Percentiles rank a stretch among this genome's conserved stretches.
Evolutionary conservation across 2,113 vertebrate genomes (phyloP).

Genomic region (Aplodontia rufa): DNA sequence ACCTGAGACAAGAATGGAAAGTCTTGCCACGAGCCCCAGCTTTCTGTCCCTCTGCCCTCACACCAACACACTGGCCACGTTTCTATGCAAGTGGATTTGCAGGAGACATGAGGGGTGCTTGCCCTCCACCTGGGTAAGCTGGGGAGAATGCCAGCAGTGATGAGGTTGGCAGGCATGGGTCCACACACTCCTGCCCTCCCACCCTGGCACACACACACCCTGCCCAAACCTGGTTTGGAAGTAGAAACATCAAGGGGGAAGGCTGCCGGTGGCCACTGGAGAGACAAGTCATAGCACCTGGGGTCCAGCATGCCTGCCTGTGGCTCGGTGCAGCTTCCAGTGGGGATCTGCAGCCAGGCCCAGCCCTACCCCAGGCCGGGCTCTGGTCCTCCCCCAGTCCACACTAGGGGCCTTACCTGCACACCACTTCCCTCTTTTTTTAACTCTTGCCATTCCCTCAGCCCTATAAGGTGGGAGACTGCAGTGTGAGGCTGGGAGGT

Average conservation of each 20-base stretch:
- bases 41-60: neutral
- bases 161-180: neutral
- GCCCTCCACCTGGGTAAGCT: neutral
- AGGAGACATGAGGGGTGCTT: rapidly evolving
- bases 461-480: neutral
- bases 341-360: neutral
- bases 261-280: neutral
- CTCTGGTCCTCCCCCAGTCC: neutral
- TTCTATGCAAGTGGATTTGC: neutral
- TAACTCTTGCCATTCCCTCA: neutral
- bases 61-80: neutral
- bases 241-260: neutral
- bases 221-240: neutral
- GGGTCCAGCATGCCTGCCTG: neutral
- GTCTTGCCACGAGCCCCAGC: neutral
- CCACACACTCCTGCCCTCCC: neutral
- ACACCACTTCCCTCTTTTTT: neutral
- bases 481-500: neutral
- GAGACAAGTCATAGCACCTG: neutral
- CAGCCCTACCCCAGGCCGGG: neutral
- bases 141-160: neutral
- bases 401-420: neutral
- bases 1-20: neutral
- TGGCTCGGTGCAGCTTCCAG: neutral
- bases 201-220: neutral